A percentile compares a stretch with the other conserved stretches of the same genome.
phyloP scores from a whole-genome alignment of 2,888 invertebrate species.

The Exephanes ischioxanthus region DNA sequence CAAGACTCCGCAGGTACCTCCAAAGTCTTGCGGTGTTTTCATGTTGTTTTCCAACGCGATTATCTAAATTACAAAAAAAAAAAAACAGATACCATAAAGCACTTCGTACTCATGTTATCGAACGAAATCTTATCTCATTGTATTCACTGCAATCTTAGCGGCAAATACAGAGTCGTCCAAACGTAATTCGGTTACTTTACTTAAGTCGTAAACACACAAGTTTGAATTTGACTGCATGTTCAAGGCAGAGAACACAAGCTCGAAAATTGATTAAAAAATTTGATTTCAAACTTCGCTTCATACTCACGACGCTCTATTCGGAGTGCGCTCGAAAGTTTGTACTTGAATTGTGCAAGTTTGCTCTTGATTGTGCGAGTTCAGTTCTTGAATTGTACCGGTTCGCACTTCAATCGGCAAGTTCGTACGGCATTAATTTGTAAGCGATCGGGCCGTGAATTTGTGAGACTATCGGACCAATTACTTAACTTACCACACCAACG shows the following conservation, averaged over 20 bases:
- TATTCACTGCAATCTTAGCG: neutral
- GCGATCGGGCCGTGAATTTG: conserved; percentile 57
- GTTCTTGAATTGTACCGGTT: too few relatives aligned
- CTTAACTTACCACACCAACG: conserved; percentile 90
- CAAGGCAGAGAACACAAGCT: neutral
- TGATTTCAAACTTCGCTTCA: neutral
- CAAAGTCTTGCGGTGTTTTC: conserved; percentile 93
- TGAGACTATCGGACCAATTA: conserved; percentile 25
- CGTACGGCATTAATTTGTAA: neutral
- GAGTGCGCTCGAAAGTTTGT: neutral
- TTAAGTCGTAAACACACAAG: too few relatives aligned
- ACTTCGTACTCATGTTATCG: neutral
- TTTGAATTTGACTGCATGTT: too few relatives aligned
- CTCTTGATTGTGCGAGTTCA: too few relatives aligned
- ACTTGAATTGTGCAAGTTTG: neutral
- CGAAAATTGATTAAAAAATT: neutral
- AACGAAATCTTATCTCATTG: neutral
- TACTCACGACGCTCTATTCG: neutral
- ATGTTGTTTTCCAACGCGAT: conserved; percentile 96
- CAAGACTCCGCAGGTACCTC: conserved; percentile 91
- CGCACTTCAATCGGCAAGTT: neutral
- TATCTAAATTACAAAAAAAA: conserved; percentile 87
- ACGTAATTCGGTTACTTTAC: too few relatives aligned
- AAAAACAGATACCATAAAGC: neutral
- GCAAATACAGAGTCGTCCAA: too few relatives aligned